phyloP scores from a whole-genome alignment of 2,888 invertebrate genomes.

The Torymus tubicola region DNA sequence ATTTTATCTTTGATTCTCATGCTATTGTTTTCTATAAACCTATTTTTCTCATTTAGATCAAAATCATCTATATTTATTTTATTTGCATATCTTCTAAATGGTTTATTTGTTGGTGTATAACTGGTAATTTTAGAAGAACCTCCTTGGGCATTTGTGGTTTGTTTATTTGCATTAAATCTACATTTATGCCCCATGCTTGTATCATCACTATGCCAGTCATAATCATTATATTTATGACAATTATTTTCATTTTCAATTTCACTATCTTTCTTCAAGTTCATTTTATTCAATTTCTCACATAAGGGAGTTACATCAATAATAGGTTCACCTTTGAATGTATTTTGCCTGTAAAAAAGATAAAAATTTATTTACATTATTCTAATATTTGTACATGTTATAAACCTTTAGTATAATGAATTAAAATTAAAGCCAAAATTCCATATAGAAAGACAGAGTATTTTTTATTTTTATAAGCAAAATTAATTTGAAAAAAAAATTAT shows the following conservation, averaged over 20 bases:
- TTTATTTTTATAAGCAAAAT: no score
- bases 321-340: constrained; percentile 46
- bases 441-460: no score
- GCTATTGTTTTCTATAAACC: constrained; percentile 84
- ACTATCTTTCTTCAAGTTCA: constrained; percentile 53
- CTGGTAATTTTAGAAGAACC: constrained; percentile 80
- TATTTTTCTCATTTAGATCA: constrained; percentile 84
- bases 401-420: no score
- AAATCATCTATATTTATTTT: constrained; percentile 92
- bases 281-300: constrained; percentile 43
- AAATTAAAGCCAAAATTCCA: no score
- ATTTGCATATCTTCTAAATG: constrained; percentile 86
- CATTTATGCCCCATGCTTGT: constrained; percentile 60
- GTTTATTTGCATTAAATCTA: constrained; percentile 68
- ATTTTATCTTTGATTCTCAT: constrained; percentile 91
- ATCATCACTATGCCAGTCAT: constrained; percentile 63
- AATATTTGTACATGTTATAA: no score
- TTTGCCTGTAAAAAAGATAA: constrained; percentile 38
- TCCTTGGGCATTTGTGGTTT: constrained; percentile 78
- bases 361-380: neutral
- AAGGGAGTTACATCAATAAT: constrained; percentile 24
- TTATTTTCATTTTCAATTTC: constrained; percentile 62
- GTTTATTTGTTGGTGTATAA: constrained; percentile 89
- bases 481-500: no score
- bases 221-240: constrained; percentile 62